phyloP scores from a whole-genome alignment of 2,888 invertebrate species.

The Epiblema foenella region DNA sequence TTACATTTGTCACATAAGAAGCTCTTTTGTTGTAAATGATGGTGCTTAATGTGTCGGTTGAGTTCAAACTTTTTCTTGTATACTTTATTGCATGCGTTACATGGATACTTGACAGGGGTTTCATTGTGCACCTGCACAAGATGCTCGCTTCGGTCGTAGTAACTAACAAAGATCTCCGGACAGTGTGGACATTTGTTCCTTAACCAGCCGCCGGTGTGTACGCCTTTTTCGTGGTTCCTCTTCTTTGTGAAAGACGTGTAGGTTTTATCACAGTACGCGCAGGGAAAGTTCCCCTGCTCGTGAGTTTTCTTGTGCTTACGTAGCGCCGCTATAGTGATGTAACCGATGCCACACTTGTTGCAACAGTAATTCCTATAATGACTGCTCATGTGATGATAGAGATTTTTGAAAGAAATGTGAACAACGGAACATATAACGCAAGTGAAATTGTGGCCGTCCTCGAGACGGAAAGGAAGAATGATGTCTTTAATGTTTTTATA shows the following conservation, averaged over 20 bases:
- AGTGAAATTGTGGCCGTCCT: conserved; percentile 69
- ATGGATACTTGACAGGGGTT: conserved; percentile 67
- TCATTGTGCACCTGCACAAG: conserved; percentile 73
- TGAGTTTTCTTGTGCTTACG: conserved; percentile 79
- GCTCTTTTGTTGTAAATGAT: conserved; percentile 75
- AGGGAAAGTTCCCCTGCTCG: conserved; percentile 81
- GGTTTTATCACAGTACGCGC: conserved; percentile 80
- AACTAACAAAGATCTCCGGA: conserved; percentile 76
- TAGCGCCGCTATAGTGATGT: conserved; percentile 77
- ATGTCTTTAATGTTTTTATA: conserved; percentile 77
- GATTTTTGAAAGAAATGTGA: conserved; percentile 77
- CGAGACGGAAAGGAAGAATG: conserved; percentile 75
- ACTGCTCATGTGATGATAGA: conserved; percentile 80
- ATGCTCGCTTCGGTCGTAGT: conserved; percentile 77
- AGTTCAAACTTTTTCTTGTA: conserved; percentile 79
- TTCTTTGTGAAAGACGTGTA: conserved; percentile 81
- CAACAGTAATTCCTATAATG: conserved; percentile 80
- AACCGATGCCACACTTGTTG: conserved; percentile 76
- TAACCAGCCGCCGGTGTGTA: conserved; percentile 78
- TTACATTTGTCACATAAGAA: conserved; percentile 76
- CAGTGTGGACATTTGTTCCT: conserved; percentile 80
- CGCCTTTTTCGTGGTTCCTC: conserved; percentile 77
- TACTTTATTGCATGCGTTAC: conserved; percentile 77
- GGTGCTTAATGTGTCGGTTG: conserved; percentile 76
- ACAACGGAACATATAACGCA: conserved; percentile 76